These are phyloP conservation scores for Ectemnius cavifrons DNA, from an alignment of 2,888 invertebrate species.

Conservation along the genomic window DNA sequence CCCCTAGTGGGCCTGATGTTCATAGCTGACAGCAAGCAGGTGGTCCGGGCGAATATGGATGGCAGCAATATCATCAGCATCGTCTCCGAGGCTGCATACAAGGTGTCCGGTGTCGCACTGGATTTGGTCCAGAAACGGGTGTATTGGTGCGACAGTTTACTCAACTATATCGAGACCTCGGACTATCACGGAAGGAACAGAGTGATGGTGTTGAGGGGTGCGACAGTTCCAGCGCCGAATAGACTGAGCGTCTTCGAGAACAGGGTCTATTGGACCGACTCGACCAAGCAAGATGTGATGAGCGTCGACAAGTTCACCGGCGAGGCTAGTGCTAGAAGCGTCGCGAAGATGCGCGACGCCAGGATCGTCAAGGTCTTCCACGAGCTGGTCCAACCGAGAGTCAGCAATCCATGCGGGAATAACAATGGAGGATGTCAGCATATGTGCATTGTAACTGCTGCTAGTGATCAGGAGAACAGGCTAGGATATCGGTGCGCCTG, in stretches of 20 bases:
- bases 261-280: constrained; percentile 94
- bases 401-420: constrained; percentile 88
- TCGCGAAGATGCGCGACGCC: constrained; percentile 90
- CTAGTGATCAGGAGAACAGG: constrained; percentile 81
- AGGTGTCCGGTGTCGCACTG: constrained; percentile 94
- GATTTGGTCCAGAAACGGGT: constrained; percentile 94
- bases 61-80: constrained; percentile 91
- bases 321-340: constrained; percentile 86
- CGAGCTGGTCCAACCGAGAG: constrained; percentile 85
- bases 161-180: constrained; percentile 97
- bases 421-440: constrained; percentile 95
- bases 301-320: constrained; percentile 92
- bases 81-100: constrained; percentile 94
- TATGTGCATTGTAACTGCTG: constrained; percentile 94
- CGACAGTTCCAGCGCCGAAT: constrained; percentile 91
- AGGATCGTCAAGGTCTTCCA: constrained; percentile 92
- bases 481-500: constrained; percentile 95
- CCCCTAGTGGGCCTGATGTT: constrained; percentile 94
- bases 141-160: constrained; percentile 97
- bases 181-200: constrained; percentile 94
- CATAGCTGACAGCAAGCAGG: constrained; percentile 90
- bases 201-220: constrained; percentile 88
- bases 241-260: constrained; percentile 91
- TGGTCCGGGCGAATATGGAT: constrained; percentile 95
- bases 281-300: constrained; percentile 92